Base-by-base conservation (phyloP, 1,140 invertebrate species). In the Heliconius hewitsoni region DNA sequence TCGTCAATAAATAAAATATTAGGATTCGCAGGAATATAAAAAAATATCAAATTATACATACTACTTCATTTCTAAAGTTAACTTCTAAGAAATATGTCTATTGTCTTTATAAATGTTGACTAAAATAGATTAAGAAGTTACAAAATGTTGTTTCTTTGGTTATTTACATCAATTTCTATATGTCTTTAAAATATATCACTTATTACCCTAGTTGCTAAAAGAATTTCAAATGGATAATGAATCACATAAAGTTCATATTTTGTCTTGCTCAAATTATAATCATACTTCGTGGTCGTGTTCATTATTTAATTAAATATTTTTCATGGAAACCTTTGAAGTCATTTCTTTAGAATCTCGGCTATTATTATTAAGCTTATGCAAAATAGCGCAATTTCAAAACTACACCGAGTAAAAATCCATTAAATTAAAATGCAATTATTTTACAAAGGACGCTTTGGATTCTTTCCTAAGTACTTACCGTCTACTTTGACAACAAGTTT, bases 351-450 rank as follows among this genome's bases (percentile, higher is more conserved):
- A 30, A 72, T n/a, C 18, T 27, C 27, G 2, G 30, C 75, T 39
- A 77, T 77, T 71, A 77, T 77, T 77, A 77, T 77, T 77, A 77
- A 42, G 27, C 75, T 66, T 42, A 70, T 50, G 76, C 46, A 77
- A 77, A 52, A 77, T 60, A 77, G 70, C 75, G 42, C 76, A 55
- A 77, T 39, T 77, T 37, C 60, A 19, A 71, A 77, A 77, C 70
- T 77, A 30, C 70, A 72, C 76, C 34, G 70, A 77, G 66, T 77
- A 72, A 60, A 77, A 77, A 77, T 77, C 76, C 76, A 72, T 77
- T 72, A 77, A 77, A 77, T 77, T 52, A 77, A 77, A 77, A 77
- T 77, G 70, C 76, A 72, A 71, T 77, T 77, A 77, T 34, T 77
- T 77, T 72, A 77, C 76, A 72, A 77, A 77, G 70, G 70, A 77